Base-by-base conservation (phyloP, 1,140 invertebrate species). In the Geopemphigus sp. region DNA sequence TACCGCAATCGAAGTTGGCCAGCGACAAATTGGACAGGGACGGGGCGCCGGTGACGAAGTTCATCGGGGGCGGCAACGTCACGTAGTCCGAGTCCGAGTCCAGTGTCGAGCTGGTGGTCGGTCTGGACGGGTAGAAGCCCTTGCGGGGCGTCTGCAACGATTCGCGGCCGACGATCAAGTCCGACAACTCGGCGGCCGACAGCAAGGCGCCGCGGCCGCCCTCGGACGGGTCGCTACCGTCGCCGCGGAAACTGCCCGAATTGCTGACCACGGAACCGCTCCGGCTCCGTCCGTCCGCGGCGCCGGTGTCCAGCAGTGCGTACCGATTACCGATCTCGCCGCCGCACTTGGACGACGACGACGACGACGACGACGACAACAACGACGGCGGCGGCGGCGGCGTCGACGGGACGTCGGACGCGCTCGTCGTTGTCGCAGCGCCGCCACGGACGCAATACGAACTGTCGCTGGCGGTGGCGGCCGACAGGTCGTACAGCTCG, bases 71-170 rank as follows among this genome's bases (percentile, higher is more conserved):
- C 14, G 93, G 92, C 83, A 95, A 87, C 24, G 92, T 93, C 0
- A 95, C 93, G 84, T 95, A 95, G 84, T 95, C 94, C 19, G 93
- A 94, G 83, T 95, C 93, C 1, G 93, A 94, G 84, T 95, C 93
- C 83, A 95, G 89, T 0, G 92, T 94, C 63, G 90, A 90, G 83
- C 92, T 93, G 29, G 94, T 92, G 0, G 92, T 93, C 82, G 93
- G 92, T 50, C 90, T 88, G 56, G 90, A 91, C 8, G 93, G 93
- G 86, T 94, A 94, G 17, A 89, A 87, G 15, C 89, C 89, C 22
- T 83, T 81, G 39, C 84, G 73, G 17, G 83, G 82, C 80, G 83
- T 84, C 19, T 83, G 83, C 56, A 82, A 82, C 39, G 73, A 45
- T 8, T 78, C 50, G 53, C 91, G 86, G 0, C 92, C 92, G 2